phyloP scores from a whole-genome alignment of 2,797 vertebrate genomes.

The Choloepus didactylus region DNA sequence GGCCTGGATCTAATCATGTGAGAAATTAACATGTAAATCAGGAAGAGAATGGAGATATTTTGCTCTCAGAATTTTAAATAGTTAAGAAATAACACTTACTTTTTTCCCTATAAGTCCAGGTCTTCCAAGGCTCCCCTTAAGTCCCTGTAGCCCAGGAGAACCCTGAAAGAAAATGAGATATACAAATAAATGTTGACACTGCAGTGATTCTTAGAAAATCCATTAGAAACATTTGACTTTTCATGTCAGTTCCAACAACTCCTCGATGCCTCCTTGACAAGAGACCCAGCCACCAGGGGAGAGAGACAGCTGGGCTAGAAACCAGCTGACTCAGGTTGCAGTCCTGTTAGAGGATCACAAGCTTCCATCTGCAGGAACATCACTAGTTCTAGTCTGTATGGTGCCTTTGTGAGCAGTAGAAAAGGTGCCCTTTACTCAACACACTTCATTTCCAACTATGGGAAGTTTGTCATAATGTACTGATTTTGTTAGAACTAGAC shows the following conservation, averaged over 20 bases:
- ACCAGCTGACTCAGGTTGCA: no score
- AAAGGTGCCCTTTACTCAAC: neutral
- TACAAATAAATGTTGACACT: neutral
- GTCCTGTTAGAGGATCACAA: neutral
- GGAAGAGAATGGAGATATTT: neutral
- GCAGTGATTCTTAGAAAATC: neutral
- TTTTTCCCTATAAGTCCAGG: slow-evolving; percentile 74
- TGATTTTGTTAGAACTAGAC: neutral
- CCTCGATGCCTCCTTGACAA: neutral
- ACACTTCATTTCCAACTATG: neutral
- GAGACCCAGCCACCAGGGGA: neutral
- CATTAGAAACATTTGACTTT: neutral
- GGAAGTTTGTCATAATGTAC: no score
- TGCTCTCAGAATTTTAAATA: neutral
- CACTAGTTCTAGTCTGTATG: neutral
- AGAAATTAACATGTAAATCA: neutral
- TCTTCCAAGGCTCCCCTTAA: slow-evolving; percentile 68
- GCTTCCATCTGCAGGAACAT: neutral
- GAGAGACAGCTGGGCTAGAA: neutral
- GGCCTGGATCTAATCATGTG: neutral
- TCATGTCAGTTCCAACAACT: neutral
- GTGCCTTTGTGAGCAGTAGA: neutral
- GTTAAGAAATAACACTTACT: slow-evolving; percentile 55
- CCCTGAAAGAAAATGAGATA: slow-evolving; percentile 65
- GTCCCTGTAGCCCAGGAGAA: slow-evolving; percentile 54